phyloP scores from a whole-genome alignment of 2,113 vertebrate genomes.

The Grantiella picta region DNA sequence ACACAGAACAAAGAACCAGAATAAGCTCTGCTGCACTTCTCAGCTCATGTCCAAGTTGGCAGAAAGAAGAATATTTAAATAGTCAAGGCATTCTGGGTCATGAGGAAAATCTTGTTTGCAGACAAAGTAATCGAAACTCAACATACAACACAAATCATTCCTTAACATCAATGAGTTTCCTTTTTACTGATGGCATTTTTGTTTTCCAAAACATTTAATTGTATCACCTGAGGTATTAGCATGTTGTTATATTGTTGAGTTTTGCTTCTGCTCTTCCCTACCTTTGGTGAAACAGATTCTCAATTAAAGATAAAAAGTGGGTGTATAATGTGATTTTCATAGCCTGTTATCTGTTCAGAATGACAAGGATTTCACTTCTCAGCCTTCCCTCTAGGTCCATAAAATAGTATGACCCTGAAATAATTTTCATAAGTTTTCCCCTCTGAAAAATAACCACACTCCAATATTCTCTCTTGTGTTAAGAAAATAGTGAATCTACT shows the following conservation, averaged over 20 bases:
- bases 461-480: not conserved
- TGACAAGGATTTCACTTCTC: not conserved
- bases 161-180: not conserved
- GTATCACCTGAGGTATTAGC: not conserved
- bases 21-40: not conserved
- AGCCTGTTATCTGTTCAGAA: not conserved
- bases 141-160: not conserved
- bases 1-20: not conserved
- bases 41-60: not conserved
- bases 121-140: not conserved
- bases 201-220: not conserved
- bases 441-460: not conserved
- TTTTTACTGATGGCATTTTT: not conserved
- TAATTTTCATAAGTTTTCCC: not conserved
- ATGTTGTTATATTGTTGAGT: not conserved
- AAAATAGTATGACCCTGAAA: conserved; percentile 28
- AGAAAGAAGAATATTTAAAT: not conserved
- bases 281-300: not conserved
- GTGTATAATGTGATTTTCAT: not conserved
- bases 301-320: conserved; percentile 4
- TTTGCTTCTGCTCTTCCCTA: not conserved
- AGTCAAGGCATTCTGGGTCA: not conserved
- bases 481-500: not conserved
- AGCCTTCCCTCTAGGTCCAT: not conserved
- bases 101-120: not conserved